These are phyloP conservation scores for Ectropis crepuscularia DNA, from an alignment of 2,888 invertebrate species.

Conservation along the genomic window DNA sequence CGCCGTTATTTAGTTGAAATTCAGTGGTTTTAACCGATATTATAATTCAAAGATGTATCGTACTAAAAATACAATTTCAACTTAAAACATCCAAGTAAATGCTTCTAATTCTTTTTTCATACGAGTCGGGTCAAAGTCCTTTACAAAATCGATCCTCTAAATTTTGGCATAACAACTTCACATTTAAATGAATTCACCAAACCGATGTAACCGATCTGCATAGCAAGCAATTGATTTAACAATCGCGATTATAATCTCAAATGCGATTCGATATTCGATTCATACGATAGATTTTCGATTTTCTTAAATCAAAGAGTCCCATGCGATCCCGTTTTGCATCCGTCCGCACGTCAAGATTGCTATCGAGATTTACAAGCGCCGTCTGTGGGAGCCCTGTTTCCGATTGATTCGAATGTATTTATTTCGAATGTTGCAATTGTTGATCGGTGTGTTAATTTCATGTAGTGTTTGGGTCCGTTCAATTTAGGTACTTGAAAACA, in stretches of 20 bases:
- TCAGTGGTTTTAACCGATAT: no score
- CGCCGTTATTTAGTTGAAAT: no score
- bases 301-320: constrained; percentile 75
- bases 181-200: constrained; percentile 55
- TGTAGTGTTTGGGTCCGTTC: constrained; percentile 21
- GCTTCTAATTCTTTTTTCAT: no score
- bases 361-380: constrained; percentile 84
- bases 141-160: not conserved
- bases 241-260: constrained; percentile 70
- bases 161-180: constrained; percentile 6
- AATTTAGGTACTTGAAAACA: not conserved
- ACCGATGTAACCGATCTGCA: constrained; percentile 39
- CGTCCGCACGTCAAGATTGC: constrained; percentile 84
- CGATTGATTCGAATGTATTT: constrained; percentile 69
- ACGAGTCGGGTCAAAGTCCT: not conserved
- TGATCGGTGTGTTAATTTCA: constrained; percentile 40
- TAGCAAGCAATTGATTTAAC: constrained; percentile 59
- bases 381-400: constrained; percentile 67
- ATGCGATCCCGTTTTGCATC: constrained; percentile 81
- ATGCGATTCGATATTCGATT: constrained; percentile 62
- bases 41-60: no score
- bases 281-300: constrained; percentile 58
- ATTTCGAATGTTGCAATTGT: constrained; percentile 47
- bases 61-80: no score
- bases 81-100: no score